phyloP scores from a whole-genome alignment of 2,113 vertebrate species.

The Spermophilus dauricus region DNA sequence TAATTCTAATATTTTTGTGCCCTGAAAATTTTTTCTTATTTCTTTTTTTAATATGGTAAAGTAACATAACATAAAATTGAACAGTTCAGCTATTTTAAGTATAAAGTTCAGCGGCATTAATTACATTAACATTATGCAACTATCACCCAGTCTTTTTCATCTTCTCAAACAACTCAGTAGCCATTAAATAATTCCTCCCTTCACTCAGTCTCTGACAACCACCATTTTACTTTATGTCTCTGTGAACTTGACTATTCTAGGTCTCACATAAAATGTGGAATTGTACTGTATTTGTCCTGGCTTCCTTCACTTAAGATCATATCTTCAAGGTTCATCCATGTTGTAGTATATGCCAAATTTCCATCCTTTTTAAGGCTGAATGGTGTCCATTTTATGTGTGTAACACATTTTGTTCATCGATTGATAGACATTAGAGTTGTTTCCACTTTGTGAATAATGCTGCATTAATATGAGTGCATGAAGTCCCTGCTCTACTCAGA shows the following conservation, averaged over 20 bases:
- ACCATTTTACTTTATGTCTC: not conserved
- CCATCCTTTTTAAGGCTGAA: not conserved
- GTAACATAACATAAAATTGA: not conserved
- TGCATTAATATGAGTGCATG: not conserved
- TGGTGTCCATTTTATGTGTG: not conserved
- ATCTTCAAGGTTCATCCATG: not conserved
- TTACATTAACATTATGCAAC: not conserved
- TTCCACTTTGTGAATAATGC: not conserved
- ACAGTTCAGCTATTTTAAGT: not conserved
- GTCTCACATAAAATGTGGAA: not conserved
- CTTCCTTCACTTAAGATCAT: not conserved
- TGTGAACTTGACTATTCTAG: not conserved
- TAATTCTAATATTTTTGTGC: slow-evolving; percentile 30
- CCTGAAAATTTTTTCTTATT: not conserved
- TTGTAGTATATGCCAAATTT: not conserved
- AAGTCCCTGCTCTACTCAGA: not conserved
- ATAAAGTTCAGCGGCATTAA: not conserved
- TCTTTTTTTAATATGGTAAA: not conserved
- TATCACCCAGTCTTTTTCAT: not conserved
- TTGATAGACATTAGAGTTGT: not conserved
- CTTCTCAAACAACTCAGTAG: not conserved
- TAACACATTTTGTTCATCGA: not conserved
- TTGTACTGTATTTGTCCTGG: not conserved
- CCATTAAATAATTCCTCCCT: not conserved
- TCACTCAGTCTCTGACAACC: not conserved